Percentiles rank a stretch among this genome's conserved stretches.
Evolutionary conservation across 1,140 invertebrate genomes (phyloP).

Genomic region (Teleopsis dalmanni): DNA sequence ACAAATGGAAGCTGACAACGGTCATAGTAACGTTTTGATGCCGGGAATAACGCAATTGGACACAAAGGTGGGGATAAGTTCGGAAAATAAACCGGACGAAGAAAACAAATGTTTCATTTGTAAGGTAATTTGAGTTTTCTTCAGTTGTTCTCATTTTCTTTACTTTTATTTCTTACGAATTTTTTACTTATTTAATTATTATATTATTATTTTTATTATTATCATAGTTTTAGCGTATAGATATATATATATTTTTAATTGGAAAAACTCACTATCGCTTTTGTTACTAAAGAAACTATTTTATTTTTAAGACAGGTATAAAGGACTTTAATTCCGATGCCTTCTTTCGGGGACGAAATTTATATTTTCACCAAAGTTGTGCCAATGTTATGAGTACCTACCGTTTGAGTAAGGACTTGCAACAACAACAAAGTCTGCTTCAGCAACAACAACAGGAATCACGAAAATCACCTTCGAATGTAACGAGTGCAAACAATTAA

Average conservation of each 20-base stretch:
- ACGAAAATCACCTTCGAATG: background rate
- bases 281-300: slow-evolving; percentile 11
- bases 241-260: background rate
- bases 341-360: slow-evolving; percentile 40
- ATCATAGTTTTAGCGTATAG: background rate
- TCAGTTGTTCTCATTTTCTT: background rate
- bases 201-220: background rate
- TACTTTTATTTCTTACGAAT: background rate
- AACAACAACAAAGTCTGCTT: slow-evolving; percentile 15
- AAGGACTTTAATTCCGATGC: slow-evolving; percentile 40
- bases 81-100: slow-evolving; percentile 42
- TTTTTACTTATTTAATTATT: slow-evolving; percentile 1
- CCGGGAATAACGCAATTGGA: slow-evolving; percentile 42
- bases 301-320: slow-evolving; percentile 43
- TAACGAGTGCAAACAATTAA: no score
- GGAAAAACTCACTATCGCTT: background rate
- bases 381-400: slow-evolving; percentile 43
- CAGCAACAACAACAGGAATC: slow-evolving; percentile 19
- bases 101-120: slow-evolving; percentile 47
- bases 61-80: slow-evolving; percentile 44
- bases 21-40: slow-evolving; percentile 25
- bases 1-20: slow-evolving; percentile 23
- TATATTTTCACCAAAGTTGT: slow-evolving; percentile 42
- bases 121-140: slow-evolving; percentile 38
- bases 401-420: slow-evolving; percentile 34